phyloP scores from a whole-genome alignment of 1,140 invertebrate genomes.

The Pectinophora gossypiella region DNA sequence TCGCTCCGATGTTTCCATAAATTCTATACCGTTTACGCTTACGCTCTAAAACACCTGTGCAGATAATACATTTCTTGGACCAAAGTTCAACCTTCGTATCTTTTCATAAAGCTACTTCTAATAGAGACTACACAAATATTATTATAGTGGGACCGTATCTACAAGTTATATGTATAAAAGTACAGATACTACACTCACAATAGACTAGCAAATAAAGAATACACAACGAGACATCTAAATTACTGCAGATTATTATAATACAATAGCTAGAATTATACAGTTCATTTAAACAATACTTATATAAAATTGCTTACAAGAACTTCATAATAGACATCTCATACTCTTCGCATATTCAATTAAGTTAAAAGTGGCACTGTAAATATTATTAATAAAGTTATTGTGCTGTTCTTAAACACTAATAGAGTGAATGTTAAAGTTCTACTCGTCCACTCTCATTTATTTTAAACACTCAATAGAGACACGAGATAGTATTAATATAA shows the following conservation, averaged over 20 bases:
- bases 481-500: conserved; percentile 29
- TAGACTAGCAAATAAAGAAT: conserved; percentile 18
- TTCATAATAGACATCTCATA: conserved; percentile 28
- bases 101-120: conserved; percentile 29
- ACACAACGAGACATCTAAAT: conserved; percentile 33
- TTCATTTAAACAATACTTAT: conserved; percentile 29
- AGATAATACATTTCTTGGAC: conserved; percentile 67
- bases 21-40: conserved; percentile 26
- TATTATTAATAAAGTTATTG: conserved; percentile 45
- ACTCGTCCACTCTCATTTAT: conserved; percentile 15
- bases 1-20: conserved; percentile 2
- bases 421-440: conserved; percentile 35
- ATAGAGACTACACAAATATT: conserved; percentile 15
- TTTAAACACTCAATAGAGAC: conserved; percentile 42
- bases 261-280: background rate
- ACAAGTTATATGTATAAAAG: conserved; percentile 15
- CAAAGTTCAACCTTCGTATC: conserved; percentile 71
- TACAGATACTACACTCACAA: conserved; percentile 14
- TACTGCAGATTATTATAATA: conserved; percentile 29
- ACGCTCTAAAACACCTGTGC: conserved; percentile 57
- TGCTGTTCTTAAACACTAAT: conserved; percentile 50
- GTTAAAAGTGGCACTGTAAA: conserved; percentile 56
- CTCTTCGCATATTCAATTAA: conserved; percentile 21
- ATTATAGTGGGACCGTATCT: conserved; percentile 14
- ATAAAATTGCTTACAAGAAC: conserved; percentile 47